Base-by-base conservation (phyloP, 2,797 vertebrate species). In the Megaceryle alcyon region DNA sequence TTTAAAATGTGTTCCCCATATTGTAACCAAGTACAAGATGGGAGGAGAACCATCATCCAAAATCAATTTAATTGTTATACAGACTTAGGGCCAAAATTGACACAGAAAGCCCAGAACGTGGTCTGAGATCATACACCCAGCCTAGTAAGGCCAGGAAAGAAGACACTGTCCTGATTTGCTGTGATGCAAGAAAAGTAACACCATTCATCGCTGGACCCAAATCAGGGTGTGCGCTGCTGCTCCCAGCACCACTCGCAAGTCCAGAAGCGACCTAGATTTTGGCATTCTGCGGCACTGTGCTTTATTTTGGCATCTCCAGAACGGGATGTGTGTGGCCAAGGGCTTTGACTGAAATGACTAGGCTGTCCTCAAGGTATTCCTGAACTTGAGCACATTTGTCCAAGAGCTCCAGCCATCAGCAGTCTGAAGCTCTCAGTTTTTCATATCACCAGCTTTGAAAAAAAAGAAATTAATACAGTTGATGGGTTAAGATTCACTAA, bases 401-500 rank as follows among this genome's bases (percentile, higher is more conserved):
- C 43, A 65, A 65, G 16, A 61, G 37, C 65, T 75, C 46, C 64
- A 65, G 1, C 18, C 25, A 19, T 2, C 35, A 39, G 28, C 8
- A 39, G 16, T 3, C 12, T 33, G 22, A 61, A 41, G 48, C 9
- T 31, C 15, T 15, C n/a, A 14, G 29, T n/a, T 80, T 94, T 81
- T 84, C 51, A 39, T 82, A 92, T 33, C 77, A 35, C 28, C 13
- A 84, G 29, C 41, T 78, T 70, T 19, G 37, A 56, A 72, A 85
- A 68, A 83, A 81, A 69, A 49, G 3, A 37, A 84, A 65, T 90
- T 70, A 82, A 84, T 71, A 57, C 21, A 70, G 54, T 14, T 43
- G 73, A 80, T 75, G 31, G 31, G n/a, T 64, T 88, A 86, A 68
- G 71, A 86, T 92, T 94, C 35, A 69, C 14, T 69, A 37, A 4